A percentile compares a stretch with the other conserved stretches of the same genome.
phyloP scores from a whole-genome alignment of 1,140 invertebrate species.

The Idris sp. region DNA sequence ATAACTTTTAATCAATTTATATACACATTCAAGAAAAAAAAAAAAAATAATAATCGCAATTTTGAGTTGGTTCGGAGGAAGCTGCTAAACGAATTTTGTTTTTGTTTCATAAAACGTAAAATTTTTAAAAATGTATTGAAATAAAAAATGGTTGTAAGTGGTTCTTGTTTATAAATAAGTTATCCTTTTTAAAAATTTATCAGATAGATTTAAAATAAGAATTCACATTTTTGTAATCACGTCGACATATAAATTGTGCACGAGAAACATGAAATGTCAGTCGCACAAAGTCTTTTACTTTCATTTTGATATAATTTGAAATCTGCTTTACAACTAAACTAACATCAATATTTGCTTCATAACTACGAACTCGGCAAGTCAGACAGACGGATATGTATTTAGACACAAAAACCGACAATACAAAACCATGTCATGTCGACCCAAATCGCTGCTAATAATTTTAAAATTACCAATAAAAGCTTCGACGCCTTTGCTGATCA shows the following conservation, averaged over 20 bases:
- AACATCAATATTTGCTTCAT: conserved; percentile 57
- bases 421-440: no score
- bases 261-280: conserved; percentile 20
- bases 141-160: no score
- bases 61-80: no score
- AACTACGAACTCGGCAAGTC: conserved; percentile 21
- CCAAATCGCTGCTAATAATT: conserved; percentile 37
- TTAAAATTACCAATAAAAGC: conserved; percentile 45
- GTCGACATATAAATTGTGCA: conserved; percentile 18
- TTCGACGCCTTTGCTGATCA: neutral
- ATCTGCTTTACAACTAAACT: conserved; percentile 49
- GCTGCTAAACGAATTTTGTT: no score
- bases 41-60: no score
- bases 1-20: no score
- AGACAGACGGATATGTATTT: conserved; percentile 28
- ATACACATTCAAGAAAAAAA: no score
- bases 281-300: conserved; percentile 33
- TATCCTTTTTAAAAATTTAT: no score
- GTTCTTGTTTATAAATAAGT: no score
- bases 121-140: no score
- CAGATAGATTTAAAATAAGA: no score
- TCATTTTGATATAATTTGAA: conserved; percentile 57
- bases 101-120: no score
- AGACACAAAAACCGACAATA: neutral
- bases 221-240: conserved; percentile 23